Evolutionary conservation across 2,888 invertebrate species (phyloP), one percentile per base, ranked within the genome.

Genomic region (Petrolisthes cinctipes): DNA sequence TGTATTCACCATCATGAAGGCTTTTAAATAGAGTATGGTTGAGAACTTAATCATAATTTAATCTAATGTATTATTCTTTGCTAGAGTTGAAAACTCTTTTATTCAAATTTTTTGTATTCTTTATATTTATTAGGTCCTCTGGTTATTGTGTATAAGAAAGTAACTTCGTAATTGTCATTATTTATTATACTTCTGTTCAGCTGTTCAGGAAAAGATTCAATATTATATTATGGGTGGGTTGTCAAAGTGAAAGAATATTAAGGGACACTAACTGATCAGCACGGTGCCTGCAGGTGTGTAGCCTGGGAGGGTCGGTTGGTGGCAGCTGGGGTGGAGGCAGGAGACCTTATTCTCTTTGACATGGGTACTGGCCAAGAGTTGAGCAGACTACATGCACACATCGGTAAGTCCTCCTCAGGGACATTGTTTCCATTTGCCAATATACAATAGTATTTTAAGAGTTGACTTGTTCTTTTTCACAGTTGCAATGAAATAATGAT

Each of bases 311-410:
- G 88, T 14, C 81, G 82, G 54, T 85, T 85, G 17, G 78, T 88
- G 56, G 61, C 82, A 54, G 88, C 71, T 75, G 88, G 88, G 37
- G 81, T 71, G 9, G 68, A 20, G 9, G 53, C 68, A 0, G 88
- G 88, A 0, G 68, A 88, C 54, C 53, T 88, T 7, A 85, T 88
- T 23, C 11, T 85, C 9, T 88, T 88, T 82, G 88, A 88, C 66
- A 88, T 88, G 88, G 88, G 82, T 4, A 78, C 88, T 54, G 88
- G 88, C n/a, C 54, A 56, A 20, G 82, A 82, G 56, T 51, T 88
- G 5, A 54, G 37, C 20, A 85, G 76, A 14, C 23, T 76, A 5
- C 7, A 14, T 4, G 85, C 88, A n/a, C 88, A 88, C 53, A 81
- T 54, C n/a, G 85, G 88, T 88, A 20, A 17, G 86, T 80, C 17